phyloP scores from a whole-genome alignment of 1,140 invertebrate species.

The Andricus grossulariae region DNA sequence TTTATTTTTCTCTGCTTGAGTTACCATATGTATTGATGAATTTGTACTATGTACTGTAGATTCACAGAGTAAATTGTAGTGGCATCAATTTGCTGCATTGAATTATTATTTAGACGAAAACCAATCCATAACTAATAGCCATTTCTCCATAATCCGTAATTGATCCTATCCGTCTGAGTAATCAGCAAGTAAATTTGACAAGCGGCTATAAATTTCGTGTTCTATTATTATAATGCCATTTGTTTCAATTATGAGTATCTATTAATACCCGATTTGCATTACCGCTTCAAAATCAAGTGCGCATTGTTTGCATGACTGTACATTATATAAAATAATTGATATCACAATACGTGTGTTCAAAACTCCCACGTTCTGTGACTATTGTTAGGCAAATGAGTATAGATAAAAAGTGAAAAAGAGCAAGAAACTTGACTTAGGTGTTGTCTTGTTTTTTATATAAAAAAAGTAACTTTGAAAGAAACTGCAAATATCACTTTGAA shows the following conservation, averaged over 20 bases:
- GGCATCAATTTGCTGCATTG: not conserved
- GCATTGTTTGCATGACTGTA: constrained; percentile 9
- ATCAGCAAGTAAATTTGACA: constrained; percentile 21
- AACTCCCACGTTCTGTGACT: too few relatives aligned
- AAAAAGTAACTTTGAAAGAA: not conserved
- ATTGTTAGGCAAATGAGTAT: too few relatives aligned
- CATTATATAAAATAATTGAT: not conserved
- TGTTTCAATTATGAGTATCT: not conserved
- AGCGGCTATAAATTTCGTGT: constrained; percentile 8
- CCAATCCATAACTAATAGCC: constrained; percentile 7
- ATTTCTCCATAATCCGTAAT: constrained; percentile 13
- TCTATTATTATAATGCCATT: constrained; percentile 18
- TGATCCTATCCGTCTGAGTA: constrained; percentile 9
- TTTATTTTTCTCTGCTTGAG: too few relatives aligned
- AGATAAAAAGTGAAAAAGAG: too few relatives aligned
- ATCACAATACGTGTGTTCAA: not conserved
- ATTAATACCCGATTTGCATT: constrained; percentile 9
- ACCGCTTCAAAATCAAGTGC: constrained; percentile 7
- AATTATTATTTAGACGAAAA: not conserved
- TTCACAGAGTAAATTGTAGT: not conserved
- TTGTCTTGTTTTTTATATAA: not conserved
- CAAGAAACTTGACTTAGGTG: too few relatives aligned
- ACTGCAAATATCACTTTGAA: not conserved
- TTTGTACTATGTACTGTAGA: too few relatives aligned
- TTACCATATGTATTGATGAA: too few relatives aligned